Evolutionary conservation across 2,113 vertebrate species (phyloP).

Genomic region (Oreochromis spilurus): DNA sequence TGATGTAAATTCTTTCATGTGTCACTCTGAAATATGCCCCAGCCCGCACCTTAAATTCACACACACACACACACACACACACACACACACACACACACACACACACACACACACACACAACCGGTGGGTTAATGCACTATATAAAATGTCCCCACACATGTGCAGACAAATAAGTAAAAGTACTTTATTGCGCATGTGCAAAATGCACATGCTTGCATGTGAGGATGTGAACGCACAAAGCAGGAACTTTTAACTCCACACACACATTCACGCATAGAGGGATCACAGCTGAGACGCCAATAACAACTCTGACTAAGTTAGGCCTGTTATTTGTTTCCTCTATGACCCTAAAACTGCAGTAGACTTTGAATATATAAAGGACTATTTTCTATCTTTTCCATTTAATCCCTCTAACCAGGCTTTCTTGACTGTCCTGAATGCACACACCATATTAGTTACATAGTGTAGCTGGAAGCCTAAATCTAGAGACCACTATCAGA

Average conservation of each 20-base stretch:
- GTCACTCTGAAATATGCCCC: not conserved
- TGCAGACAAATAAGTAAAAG: not conserved
- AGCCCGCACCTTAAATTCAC: not conserved
- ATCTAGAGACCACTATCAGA: not conserved
- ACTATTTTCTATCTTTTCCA: not conserved
- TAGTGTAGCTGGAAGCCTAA: not conserved
- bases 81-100: not conserved
- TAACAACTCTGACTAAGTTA: not conserved
- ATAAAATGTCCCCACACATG: not conserved
- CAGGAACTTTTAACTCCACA: not conserved
- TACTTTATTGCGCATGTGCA: not conserved
- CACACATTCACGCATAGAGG: not conserved
- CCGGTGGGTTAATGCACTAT: not conserved
- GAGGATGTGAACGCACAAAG: not conserved
- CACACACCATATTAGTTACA: not conserved
- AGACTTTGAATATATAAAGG: not conserved
- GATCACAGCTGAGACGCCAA: not conserved
- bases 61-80: not conserved
- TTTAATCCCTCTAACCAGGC: not conserved
- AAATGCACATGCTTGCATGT: not conserved
- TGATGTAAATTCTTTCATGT: conserved; percentile 13
- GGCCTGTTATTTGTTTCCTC: not conserved
- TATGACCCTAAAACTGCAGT: not conserved
- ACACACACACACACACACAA: not conserved
- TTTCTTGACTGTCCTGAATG: not conserved